phyloP scores from a whole-genome alignment of 2,888 invertebrate species.

The Aphidoletes aphidimyza region DNA sequence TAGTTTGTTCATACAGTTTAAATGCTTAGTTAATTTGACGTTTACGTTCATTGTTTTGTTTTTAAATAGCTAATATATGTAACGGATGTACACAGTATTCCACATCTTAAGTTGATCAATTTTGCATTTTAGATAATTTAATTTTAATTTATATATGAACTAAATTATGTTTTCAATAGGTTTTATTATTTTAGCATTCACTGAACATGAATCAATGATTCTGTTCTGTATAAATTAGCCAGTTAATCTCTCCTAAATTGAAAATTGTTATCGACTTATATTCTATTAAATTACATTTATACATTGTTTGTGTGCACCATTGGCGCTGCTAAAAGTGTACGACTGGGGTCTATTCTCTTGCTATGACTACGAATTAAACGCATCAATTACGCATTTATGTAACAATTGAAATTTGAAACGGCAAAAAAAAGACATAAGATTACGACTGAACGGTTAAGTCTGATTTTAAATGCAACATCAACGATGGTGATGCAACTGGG shows the following conservation, averaged over 20 bases:
- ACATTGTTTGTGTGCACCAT: not conserved
- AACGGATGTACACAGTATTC: constrained; percentile 32
- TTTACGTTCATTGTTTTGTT: constrained; percentile 33
- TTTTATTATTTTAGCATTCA: not conserved
- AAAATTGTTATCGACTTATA: constrained; percentile 19
- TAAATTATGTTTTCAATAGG: not conserved
- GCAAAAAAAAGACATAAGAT: not conserved
- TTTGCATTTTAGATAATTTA: not conserved
- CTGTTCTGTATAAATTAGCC: constrained; percentile 23
- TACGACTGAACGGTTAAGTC: not conserved
- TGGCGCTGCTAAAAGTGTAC: not conserved
- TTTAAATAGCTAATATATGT: constrained; percentile 27
- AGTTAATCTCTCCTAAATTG: constrained; percentile 20
- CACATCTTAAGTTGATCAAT: not conserved
- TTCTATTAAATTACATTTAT: constrained; percentile 52
- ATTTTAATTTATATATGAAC: not conserved
- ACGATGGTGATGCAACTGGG: not conserved
- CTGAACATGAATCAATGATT: constrained; percentile 17
- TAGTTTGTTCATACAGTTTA: not conserved
- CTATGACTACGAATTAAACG: constrained; percentile 28
- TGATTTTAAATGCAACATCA: not conserved
- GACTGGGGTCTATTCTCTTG: not conserved
- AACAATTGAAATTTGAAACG: constrained; percentile 7
- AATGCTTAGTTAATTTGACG: constrained; percentile 35
- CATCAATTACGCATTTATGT: constrained; percentile 17